A percentile compares a stretch with the other conserved stretches of the same genome.
phyloP scores from a whole-genome alignment of 2,888 invertebrate species.

The Bruchidius siliquastri region DNA sequence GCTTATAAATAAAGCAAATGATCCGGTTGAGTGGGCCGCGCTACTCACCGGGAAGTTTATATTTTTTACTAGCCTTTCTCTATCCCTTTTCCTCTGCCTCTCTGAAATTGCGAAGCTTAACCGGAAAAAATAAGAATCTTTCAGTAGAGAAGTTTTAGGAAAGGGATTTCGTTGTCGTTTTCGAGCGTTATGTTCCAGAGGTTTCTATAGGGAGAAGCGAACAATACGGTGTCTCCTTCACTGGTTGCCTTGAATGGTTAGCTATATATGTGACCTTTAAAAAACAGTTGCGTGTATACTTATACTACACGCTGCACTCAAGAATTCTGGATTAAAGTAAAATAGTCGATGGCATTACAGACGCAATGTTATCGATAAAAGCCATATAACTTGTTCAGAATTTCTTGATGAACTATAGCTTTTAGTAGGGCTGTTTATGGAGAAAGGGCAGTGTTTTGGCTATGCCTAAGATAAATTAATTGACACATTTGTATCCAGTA shows the following conservation, averaged over 20 bases:
- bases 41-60: background rate
- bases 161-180: background rate
- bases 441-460: too few species aligned
- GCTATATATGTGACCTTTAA: too few species aligned
- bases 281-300: too few species aligned
- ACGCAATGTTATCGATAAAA: too few species aligned
- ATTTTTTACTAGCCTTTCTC: background rate
- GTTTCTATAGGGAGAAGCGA: background rate
- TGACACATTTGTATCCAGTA: too few species aligned
- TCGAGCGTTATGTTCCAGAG: background rate
- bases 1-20: background rate
- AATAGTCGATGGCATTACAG: too few species aligned
- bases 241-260: background rate
- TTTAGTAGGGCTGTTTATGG: too few species aligned
- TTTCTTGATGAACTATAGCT: too few species aligned
- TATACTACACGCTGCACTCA: too few species aligned
- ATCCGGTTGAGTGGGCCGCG: background rate
- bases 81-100: background rate
- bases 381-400: too few species aligned
- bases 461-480: too few species aligned
- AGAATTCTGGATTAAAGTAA: too few species aligned
- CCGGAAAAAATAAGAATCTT: background rate
- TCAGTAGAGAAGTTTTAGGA: background rate
- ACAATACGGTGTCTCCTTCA: background rate
- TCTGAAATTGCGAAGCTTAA: background rate